A percentile compares a stretch with the other conserved stretches of the same genome.
phyloP scores from a whole-genome alignment of 2,797 vertebrate species.

The Schizothorax lantsangensis region DNA sequence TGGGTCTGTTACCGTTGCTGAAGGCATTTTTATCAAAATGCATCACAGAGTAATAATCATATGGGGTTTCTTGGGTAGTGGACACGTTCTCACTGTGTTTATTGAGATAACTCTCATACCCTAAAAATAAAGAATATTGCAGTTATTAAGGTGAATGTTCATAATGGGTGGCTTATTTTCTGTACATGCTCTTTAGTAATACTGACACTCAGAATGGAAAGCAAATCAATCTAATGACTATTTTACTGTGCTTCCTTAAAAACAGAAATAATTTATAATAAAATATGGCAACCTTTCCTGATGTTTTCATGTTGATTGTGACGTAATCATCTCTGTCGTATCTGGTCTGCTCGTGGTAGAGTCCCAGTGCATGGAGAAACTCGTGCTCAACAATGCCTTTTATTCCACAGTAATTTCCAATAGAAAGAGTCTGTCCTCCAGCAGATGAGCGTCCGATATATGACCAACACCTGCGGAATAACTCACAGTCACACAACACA shows the following conservation, averaged over 20 bases:
- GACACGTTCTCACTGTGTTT: too few species aligned
- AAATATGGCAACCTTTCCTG: too few species aligned
- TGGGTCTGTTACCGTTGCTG: too few species aligned
- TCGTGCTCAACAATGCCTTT: constrained; percentile 80
- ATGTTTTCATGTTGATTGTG: too few species aligned
- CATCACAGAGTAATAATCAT: too few species aligned
- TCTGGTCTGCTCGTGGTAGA: too few species aligned
- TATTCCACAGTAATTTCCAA: constrained; percentile 78
- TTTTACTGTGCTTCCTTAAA: background rate
- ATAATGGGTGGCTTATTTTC: background rate
- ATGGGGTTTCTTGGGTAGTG: too few species aligned
- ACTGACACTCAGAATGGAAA: background rate
- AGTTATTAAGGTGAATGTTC: background rate
- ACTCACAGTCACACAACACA: constrained; percentile 1
- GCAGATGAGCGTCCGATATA: constrained; percentile 66
- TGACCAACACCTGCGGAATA: constrained; percentile 83
- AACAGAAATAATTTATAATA: too few species aligned
- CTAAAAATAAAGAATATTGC: too few species aligned
- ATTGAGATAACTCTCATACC: too few species aligned
- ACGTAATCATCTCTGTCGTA: too few species aligned
- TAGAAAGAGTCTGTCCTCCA: constrained; percentile 80
- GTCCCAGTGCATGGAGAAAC: constrained; percentile 84
- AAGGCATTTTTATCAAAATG: too few species aligned
- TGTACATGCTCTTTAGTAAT: background rate
- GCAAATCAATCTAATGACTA: background rate